Evolutionary conservation across 2,113 vertebrate genomes (phyloP).

Genomic region (Diphyllodes magnificus): DNA sequence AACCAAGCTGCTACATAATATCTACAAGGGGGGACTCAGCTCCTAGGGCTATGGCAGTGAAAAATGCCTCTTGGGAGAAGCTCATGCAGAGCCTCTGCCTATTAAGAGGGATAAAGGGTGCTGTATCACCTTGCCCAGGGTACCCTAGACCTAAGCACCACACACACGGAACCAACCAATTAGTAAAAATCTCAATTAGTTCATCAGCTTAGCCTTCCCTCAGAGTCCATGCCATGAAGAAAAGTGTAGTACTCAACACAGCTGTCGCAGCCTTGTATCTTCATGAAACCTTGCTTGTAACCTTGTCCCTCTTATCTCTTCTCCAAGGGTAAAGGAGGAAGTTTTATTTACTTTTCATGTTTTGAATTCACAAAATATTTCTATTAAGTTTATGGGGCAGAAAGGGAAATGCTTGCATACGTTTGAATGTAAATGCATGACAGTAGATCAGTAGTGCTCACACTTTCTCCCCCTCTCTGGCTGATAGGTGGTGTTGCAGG

Average conservation of each 20-base stretch:
- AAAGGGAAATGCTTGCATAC: not conserved
- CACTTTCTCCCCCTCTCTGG: not conserved
- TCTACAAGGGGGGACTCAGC: not conserved
- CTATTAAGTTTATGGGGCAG: not conserved
- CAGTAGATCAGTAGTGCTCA: accelerated
- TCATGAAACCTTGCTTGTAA: not conserved
- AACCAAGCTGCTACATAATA: not conserved
- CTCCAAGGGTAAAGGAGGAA: not conserved
- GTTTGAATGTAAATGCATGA: not conserved
- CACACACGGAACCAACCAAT: not conserved
- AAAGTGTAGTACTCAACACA: not conserved
- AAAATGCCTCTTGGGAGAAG: not conserved
- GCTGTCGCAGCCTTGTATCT: not conserved
- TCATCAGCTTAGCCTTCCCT: not conserved
- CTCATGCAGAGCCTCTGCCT: accelerated
- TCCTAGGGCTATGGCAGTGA: not conserved
- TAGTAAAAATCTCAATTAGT: not conserved
- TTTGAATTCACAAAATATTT: not conserved
- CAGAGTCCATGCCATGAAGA: not conserved
- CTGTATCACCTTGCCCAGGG: not conserved
- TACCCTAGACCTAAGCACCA: not conserved
- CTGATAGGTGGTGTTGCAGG: not conserved
- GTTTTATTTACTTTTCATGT: not conserved
- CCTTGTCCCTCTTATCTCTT: not conserved
- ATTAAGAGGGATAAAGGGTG: accelerated